Evolutionary conservation across 2,113 vertebrate species (phyloP).

Genomic region (Grantiella picta): DNA sequence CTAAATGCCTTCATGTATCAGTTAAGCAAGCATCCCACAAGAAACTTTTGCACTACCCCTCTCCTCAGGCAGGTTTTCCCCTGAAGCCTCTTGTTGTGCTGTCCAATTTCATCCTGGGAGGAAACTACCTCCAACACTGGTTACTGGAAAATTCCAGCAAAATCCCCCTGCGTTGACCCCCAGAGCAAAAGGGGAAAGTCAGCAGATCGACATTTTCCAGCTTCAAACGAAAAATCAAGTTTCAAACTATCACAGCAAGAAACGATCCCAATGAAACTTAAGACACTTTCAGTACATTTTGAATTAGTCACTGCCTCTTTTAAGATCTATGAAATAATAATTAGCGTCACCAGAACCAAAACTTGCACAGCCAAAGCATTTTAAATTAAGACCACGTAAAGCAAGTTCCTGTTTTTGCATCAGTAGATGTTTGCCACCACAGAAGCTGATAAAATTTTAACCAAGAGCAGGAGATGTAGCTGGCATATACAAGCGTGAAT

Average conservation of each 20-base stretch:
- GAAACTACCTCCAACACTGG: not conserved
- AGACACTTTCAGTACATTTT: not conserved
- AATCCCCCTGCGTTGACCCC: not conserved
- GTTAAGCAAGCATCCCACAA: not conserved
- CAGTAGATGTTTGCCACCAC: not conserved
- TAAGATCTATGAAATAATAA: not conserved
- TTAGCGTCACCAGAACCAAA: not conserved
- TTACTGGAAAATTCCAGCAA: constrained; percentile 44
- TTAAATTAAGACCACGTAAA: not conserved
- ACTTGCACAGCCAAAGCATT: not conserved
- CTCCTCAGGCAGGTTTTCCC: not conserved
- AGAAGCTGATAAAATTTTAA: not conserved
- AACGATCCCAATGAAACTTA: not conserved
- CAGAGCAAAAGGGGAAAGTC: not conserved
- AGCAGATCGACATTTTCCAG: constrained; percentile 12
- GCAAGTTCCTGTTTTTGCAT: not conserved
- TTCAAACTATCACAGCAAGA: not conserved
- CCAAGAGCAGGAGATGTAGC: not conserved
- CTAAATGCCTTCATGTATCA: not conserved
- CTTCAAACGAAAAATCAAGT: not conserved
- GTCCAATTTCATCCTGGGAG: not conserved
- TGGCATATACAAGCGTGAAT: fast-evolving
- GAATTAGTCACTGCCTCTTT: not conserved
- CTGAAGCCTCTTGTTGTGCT: not conserved
- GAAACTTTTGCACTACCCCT: not conserved